A percentile compares a stretch with the other conserved stretches of the same genome.
phyloP scores from a whole-genome alignment of 2,797 vertebrate genomes.

The Brachymystax lenok region DNA sequence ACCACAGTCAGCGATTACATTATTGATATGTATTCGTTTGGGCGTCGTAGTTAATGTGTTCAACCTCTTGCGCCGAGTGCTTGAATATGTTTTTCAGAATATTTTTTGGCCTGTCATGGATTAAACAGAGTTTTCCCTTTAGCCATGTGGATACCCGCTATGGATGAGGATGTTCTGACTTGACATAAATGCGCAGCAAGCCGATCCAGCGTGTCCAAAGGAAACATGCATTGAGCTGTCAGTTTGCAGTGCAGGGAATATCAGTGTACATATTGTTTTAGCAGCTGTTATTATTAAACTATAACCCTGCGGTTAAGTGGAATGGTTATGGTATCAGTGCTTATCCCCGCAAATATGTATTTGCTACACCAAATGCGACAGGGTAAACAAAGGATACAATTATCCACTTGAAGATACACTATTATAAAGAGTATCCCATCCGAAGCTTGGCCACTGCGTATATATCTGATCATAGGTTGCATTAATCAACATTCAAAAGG shows the following conservation, averaged over 20 bases:
- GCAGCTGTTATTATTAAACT: not conserved
- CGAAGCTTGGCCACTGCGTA: not conserved
- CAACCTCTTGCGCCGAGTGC: not conserved
- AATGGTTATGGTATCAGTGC: not conserved
- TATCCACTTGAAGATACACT: not conserved
- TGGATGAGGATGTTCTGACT: not conserved
- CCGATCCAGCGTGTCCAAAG: not conserved
- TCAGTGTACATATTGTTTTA: not conserved
- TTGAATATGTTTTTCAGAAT: not conserved
- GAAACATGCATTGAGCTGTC: not conserved
- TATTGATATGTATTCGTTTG: not conserved
- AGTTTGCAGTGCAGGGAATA: not conserved
- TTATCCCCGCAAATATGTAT: not conserved
- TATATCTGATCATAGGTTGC: not conserved
- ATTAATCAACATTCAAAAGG: not conserved
- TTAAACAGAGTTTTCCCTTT: not conserved
- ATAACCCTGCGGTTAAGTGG: not conserved
- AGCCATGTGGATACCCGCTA: not conserved
- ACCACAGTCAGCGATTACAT: not conserved
- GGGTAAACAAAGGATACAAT: not conserved
- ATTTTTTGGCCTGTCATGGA: not conserved
- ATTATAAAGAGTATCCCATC: not conserved
- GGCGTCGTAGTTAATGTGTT: not conserved
- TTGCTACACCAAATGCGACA: not conserved
- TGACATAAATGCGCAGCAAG: not conserved